Evolutionary conservation across 2,888 invertebrate species (phyloP).

Genomic region (Cosmopolites sordidus): DNA sequence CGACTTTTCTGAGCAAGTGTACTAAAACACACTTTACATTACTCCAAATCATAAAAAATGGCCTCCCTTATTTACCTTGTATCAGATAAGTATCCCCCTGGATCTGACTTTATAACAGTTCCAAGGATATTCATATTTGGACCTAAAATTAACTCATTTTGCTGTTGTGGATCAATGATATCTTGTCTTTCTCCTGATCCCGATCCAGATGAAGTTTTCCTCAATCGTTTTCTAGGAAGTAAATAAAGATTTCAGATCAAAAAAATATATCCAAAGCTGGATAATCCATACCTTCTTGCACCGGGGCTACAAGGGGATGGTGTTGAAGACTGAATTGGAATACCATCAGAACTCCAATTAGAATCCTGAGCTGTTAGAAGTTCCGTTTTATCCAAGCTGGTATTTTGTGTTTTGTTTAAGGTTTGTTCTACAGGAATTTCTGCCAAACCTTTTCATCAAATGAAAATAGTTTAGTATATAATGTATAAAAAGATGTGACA

Average conservation of each 20-base stretch:
- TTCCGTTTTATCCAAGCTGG: constrained; percentile 50
- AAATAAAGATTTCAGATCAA: not conserved
- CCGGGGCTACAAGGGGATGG: constrained; percentile 59
- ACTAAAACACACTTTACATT: too few species aligned
- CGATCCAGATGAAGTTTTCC: constrained; percentile 63
- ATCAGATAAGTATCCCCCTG: constrained; percentile 39
- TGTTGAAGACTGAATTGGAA: constrained; percentile 58
- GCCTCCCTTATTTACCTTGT: constrained; percentile 15
- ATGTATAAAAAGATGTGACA: too few species aligned
- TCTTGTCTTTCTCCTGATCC: constrained; percentile 51
- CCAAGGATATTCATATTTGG: constrained; percentile 45
- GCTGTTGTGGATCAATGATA: constrained; percentile 34
- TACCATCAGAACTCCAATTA: constrained; percentile 52
- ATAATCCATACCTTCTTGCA: constrained; percentile 46
- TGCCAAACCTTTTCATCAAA: constrained; percentile 62
- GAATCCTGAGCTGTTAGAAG: constrained; percentile 57
- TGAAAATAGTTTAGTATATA: too few species aligned
- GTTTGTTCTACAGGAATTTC: constrained; percentile 80
- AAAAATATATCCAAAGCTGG: too few species aligned
- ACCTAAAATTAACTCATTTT: constrained; percentile 50
- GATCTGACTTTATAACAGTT: constrained; percentile 47
- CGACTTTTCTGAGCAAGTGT: constrained; percentile 4
- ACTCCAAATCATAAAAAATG: not conserved
- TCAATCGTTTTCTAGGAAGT: constrained; percentile 54
- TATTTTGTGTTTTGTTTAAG: constrained; percentile 66